Evolutionary conservation across 2,797 vertebrate genomes (phyloP).

Genomic region (Podarcis lilfordi): DNA sequence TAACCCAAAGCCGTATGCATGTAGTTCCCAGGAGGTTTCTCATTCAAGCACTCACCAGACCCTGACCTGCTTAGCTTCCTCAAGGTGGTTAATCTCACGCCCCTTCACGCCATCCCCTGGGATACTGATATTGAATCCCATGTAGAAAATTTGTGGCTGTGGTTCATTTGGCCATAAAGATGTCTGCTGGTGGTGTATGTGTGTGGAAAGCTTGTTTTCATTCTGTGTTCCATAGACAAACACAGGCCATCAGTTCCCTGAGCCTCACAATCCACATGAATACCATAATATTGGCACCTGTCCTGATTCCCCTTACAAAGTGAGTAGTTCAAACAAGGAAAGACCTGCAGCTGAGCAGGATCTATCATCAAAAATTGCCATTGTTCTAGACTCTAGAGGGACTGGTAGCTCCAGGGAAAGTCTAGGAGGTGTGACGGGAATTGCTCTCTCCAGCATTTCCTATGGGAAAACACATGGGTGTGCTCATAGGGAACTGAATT

Average conservation of each 20-base stretch:
- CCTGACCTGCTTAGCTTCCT: too few species aligned
- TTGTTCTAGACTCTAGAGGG: constrained; percentile 73
- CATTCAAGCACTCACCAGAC: too few species aligned
- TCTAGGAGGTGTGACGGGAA: constrained; percentile 77
- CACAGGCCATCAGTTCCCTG: constrained; percentile 52
- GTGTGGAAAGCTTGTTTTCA: constrained; percentile 49
- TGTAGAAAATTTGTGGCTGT: background rate
- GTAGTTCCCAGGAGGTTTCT: too few species aligned
- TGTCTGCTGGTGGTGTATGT: background rate
- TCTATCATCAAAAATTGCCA: constrained; percentile 58
- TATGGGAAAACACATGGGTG: constrained; percentile 77
- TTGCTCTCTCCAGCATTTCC: constrained; percentile 79
- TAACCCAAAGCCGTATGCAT: too few species aligned
- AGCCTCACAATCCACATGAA: background rate
- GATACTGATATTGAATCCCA: background rate
- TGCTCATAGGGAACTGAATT: constrained; percentile 66
- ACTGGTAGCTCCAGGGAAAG: constrained; percentile 70
- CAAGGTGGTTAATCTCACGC: background rate
- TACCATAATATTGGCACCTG: constrained; percentile 51
- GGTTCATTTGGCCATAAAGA: background rate
- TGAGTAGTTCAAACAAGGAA: constrained; percentile 67
- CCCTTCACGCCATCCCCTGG: background rate
- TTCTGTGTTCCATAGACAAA: constrained; percentile 48
- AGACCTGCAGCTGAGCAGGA: constrained; percentile 63
- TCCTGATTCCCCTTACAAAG: constrained; percentile 68